A percentile compares a stretch with the other conserved stretches of the same genome.
These are phyloP conservation scores for Limnodromus scolopaceus DNA, from an alignment of 2,797 vertebrate genomes.

Conservation along the genomic window DNA sequence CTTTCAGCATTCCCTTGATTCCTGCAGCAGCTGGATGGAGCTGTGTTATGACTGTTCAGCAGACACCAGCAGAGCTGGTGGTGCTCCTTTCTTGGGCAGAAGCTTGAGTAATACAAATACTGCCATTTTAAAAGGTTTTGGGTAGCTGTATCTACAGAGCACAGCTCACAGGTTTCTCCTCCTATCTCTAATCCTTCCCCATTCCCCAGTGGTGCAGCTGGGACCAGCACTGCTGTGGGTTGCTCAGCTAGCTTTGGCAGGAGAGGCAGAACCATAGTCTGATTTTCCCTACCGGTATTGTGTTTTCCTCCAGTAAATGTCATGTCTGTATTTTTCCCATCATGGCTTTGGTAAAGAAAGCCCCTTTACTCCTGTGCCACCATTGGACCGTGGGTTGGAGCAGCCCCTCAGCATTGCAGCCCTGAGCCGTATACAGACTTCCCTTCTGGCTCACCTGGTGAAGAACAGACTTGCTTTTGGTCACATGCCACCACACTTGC, in stretches of 20 bases:
- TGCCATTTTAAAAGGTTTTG: not conserved
- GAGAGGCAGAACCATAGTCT: not conserved
- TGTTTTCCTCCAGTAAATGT: not conserved
- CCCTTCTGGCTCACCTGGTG: not conserved
- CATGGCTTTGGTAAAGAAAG: not conserved
- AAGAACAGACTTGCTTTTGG: not conserved
- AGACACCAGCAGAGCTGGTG: not conserved
- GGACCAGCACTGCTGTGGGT: not conserved
- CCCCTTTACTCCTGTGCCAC: not conserved
- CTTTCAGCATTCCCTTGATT: not conserved
- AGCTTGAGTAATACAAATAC: not conserved
- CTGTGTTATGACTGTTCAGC: not conserved
- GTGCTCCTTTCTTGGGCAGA: not conserved
- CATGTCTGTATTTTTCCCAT: accelerated
- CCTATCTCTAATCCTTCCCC: not conserved
- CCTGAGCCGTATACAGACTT: not conserved
- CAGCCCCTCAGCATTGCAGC: not conserved
- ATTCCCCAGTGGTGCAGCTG: accelerated
- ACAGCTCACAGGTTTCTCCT: not conserved
- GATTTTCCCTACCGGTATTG: not conserved
- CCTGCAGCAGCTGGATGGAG: not conserved
- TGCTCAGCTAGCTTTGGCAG: accelerated
- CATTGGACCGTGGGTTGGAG: not conserved
- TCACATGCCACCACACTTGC: not conserved
- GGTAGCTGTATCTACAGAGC: not conserved